A percentile compares a stretch with the other conserved stretches of the same genome.
These are phyloP conservation scores for Trogon melanurus DNA, from an alignment of 2,113 vertebrate species.

Conservation along the genomic window DNA sequence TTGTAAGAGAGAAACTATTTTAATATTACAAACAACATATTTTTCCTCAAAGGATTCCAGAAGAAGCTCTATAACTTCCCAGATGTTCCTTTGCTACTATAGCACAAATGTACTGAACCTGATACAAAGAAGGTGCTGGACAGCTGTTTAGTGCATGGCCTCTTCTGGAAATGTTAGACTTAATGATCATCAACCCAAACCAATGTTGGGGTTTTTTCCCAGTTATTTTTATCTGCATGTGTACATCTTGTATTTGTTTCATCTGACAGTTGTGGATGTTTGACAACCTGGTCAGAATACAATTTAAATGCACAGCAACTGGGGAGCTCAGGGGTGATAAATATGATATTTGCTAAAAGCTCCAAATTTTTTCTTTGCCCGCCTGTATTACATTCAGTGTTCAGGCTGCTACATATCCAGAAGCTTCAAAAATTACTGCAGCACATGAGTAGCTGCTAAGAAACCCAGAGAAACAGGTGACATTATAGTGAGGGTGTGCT, in stretches of 20 bases:
- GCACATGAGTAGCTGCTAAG: rapidly evolving
- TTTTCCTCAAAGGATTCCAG: neutral
- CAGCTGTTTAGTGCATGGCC: neutral
- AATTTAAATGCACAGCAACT: neutral
- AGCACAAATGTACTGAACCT: neutral
- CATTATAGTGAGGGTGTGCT: too few species aligned
- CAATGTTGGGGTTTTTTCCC: neutral
- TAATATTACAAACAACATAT: neutral
- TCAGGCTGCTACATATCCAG: neutral
- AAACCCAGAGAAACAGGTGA: neutral
- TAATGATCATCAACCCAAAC: neutral
- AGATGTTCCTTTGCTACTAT: neutral
- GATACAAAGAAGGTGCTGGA: neutral
- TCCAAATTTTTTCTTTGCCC: neutral
- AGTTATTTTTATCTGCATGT: neutral
- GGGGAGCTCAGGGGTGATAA: neutral
- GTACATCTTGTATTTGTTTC: neutral
- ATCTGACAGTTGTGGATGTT: neutral
- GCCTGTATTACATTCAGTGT: neutral
- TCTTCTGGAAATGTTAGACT: neutral
- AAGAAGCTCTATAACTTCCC: neutral
- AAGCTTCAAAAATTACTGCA: neutral
- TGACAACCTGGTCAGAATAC: neutral
- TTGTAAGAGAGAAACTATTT: neutral
- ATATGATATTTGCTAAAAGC: neutral